A percentile compares a stretch with the other conserved stretches of the same genome.
Conservation (phyloP, 2,797 vertebrate species). For the Xenopus petersii region DNA sequence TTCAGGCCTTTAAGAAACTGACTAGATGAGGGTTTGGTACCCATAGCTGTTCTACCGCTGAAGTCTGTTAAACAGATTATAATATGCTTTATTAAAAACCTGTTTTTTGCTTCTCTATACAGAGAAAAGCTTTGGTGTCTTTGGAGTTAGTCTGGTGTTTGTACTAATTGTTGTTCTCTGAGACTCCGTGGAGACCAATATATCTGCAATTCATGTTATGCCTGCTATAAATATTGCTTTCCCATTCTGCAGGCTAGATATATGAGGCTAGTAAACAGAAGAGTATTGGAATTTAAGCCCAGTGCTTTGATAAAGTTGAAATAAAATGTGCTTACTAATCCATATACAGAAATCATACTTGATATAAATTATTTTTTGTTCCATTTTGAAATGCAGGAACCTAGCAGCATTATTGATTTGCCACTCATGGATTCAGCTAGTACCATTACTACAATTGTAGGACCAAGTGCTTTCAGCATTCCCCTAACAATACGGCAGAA, state of each 20-base stretch:
- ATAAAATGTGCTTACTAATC: conserved; percentile 19
- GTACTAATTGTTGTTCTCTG: conserved; percentile 6
- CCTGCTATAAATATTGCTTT: conserved; percentile 30
- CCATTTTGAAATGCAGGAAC: conserved; percentile 69
- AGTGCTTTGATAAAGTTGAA: conserved; percentile 14
- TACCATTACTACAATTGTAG: conserved; percentile 85
- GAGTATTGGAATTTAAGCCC: conserved; percentile 11
- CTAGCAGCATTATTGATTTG: conserved; percentile 82
- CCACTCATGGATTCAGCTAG: conserved; percentile 85
- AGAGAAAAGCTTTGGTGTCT: no score
- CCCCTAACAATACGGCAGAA: conserved; percentile 93
- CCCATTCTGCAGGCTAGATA: conserved; percentile 29
- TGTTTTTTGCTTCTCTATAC: no score
- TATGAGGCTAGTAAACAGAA: conserved; percentile 14
- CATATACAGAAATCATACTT: conserved; percentile 10
- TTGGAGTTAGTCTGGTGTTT: conserved; percentile 2
- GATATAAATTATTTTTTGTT: conserved; percentile 26
- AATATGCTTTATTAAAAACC: no score
- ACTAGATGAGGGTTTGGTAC: no score
- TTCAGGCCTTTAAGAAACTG: no score
- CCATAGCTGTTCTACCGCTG: no score
- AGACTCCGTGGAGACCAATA: background rate
- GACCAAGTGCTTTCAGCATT: conserved; percentile 91
- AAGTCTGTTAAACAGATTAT: no score
- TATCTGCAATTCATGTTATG: conserved; percentile 7